Base-by-base conservation (phyloP, 2,888 invertebrate species). In the Drosophila rubida region DNA sequence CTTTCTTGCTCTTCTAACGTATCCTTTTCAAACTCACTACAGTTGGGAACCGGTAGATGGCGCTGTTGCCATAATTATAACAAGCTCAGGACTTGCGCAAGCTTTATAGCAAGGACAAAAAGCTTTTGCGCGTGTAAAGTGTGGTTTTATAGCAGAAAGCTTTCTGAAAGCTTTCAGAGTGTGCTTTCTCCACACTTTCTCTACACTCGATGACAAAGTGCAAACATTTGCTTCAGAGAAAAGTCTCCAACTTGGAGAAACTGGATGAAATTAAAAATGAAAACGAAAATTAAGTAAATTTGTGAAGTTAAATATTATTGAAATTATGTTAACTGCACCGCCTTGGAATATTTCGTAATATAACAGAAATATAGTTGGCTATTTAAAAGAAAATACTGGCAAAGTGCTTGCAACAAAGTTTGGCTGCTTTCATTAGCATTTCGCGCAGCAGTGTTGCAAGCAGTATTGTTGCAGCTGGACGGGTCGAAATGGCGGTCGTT, bases 1-100 rank as follows among this genome's bases (percentile, higher is more conserved):
- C 4, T n/a, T n/a, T n/a, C n/a, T n/a, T n/a, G n/a, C n/a, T n/a
- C n/a, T n/a, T n/a, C 1, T 0, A 16, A 32, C 37, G 13, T n/a
- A 32, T 30, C 39, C 7, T 11, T 14, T 14, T 44, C 13, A 30
- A 30, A 22, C n/a, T 6, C 16, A 27, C 4, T 6, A 14, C 14
- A 7, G 19, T 6, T 9, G 4, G 3, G 1, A 23, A 6, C 14
- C 62, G 53, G 27, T 30, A 75, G 83, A 63, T 39, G 27, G 69
- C 27, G 59, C 45, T 25, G 30, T 22, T 58, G 42, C 76, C 8
- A 82, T 82, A 69, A 61, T 11, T 19, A 30, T 30, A 27, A 27
- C 41, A 16, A 61, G 32, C 48, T 41, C 32, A 32, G 13, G 16
- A 30, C 30, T 22, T 37, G 22, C 39, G 32, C 19, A 53, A 16